phyloP scores from a whole-genome alignment of 2,888 invertebrate species.

The Fragum sueziense region DNA sequence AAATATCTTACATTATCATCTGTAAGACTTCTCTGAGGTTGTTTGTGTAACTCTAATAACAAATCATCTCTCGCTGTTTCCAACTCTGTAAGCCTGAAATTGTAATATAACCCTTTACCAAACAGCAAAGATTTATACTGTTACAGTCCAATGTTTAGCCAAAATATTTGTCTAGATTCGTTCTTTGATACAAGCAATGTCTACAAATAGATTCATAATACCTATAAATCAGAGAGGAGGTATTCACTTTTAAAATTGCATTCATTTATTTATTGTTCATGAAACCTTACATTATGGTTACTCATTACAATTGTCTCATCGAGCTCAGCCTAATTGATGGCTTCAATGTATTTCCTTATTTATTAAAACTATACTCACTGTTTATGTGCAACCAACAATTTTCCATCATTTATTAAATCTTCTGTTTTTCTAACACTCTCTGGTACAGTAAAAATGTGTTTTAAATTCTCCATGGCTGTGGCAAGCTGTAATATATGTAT shows the following conservation, averaged over 20 bases:
- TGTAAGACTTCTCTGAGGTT: conserved; percentile 91
- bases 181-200: too few relatives aligned
- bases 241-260: too few relatives aligned
- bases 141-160: too few relatives aligned
- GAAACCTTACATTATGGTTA: too few relatives aligned
- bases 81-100: conserved; percentile 93
- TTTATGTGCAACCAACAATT: conserved; percentile 96
- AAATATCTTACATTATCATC: conserved; percentile 90
- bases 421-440: conserved; percentile 97
- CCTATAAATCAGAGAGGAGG: too few relatives aligned
- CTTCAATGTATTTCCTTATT: too few relatives aligned
- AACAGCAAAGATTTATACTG: too few relatives aligned
- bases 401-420: conserved; percentile 96
- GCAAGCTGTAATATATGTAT: conserved; percentile 91
- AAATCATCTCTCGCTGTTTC: conserved; percentile 98
- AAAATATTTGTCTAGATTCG: too few relatives aligned
- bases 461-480: conserved; percentile 98
- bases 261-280: too few relatives aligned
- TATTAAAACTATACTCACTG: conserved; percentile 81
- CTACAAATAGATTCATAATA: too few relatives aligned
- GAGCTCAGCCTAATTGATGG: too few relatives aligned
- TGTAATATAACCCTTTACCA: not conserved
- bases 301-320: too few relatives aligned
- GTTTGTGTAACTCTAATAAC: conserved; percentile 95
- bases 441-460: conserved; percentile 98